Evolutionary conservation across 2,113 vertebrate species (phyloP).

Genomic region (Ursus arctos): DNA sequence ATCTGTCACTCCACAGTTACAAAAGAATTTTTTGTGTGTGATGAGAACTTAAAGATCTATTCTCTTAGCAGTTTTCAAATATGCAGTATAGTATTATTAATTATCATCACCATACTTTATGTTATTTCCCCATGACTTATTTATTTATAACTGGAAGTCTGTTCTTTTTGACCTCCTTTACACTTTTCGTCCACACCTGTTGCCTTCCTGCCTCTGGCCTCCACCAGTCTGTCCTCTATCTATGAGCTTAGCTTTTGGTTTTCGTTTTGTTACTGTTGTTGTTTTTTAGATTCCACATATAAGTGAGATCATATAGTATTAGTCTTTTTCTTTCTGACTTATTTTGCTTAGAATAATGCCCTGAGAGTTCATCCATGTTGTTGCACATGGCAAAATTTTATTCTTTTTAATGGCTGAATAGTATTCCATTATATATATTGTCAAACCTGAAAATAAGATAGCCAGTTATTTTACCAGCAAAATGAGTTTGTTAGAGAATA

Average conservation of each 20-base stretch:
- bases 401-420: background rate
- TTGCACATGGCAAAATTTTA: background rate
- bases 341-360: background rate
- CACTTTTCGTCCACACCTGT: background rate
- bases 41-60: background rate
- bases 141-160: background rate
- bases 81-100: background rate
- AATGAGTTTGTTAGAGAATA: background rate
- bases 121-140: background rate
- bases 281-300: background rate
- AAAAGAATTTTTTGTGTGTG: background rate
- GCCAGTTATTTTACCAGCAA: background rate
- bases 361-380: background rate
- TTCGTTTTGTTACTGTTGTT: background rate
- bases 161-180: background rate
- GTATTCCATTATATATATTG: background rate
- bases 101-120: background rate
- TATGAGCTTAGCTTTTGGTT: background rate
- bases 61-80: background rate
- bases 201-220: background rate
- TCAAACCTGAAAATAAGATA: background rate
- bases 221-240: background rate
- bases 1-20: background rate
- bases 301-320: background rate
- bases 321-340: conserved; percentile 6